A percentile compares a stretch with the other conserved stretches of the same genome.
These are phyloP conservation scores for Callionymus lyra DNA, from an alignment of 2,113 vertebrate genomes.

Conservation along the genomic window DNA sequence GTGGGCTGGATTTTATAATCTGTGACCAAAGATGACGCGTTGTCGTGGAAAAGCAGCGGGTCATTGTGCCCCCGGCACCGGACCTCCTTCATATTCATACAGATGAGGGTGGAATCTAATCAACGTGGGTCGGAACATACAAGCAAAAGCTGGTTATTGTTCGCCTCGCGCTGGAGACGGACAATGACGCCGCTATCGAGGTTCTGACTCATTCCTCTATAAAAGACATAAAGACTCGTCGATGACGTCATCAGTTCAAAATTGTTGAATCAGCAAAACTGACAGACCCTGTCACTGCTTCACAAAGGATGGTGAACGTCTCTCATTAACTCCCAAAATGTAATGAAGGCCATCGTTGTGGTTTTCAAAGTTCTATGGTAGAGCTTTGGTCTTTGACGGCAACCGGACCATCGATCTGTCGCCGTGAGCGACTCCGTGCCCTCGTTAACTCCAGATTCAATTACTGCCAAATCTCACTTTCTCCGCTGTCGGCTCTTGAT, in stretches of 20 bases:
- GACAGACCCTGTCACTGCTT: too few relatives aligned
- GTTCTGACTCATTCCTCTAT: slow-evolving; percentile 7
- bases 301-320: too few relatives aligned
- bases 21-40: slow-evolving; percentile 24
- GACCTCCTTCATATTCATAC: slow-evolving; percentile 63
- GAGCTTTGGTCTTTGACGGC: too few relatives aligned
- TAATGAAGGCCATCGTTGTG: too few relatives aligned
- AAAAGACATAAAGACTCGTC: too few relatives aligned
- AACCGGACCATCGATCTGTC: slow-evolving; percentile 23
- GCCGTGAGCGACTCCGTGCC: slow-evolving; percentile 38
- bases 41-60: slow-evolving; percentile 33
- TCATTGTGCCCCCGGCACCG: slow-evolving; percentile 43
- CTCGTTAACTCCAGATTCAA: slow-evolving; percentile 41
- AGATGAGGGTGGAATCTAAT: slow-evolving; percentile 52
- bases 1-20: slow-evolving; percentile 45
- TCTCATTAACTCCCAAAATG: too few relatives aligned
- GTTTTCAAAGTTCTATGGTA: too few relatives aligned
- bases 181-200: slow-evolving; percentile 41
- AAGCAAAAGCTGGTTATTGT: slow-evolving; percentile 33
- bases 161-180: slow-evolving; percentile 15
- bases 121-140: slow-evolving; percentile 32
- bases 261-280: too few relatives aligned
- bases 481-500: slow-evolving; percentile 25
- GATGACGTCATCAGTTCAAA: too few relatives aligned
- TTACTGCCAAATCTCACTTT: slow-evolving; percentile 45